These are phyloP conservation scores for Spea bombifrons DNA, from an alignment of 2,113 vertebrate species.

Conservation along the genomic window DNA sequence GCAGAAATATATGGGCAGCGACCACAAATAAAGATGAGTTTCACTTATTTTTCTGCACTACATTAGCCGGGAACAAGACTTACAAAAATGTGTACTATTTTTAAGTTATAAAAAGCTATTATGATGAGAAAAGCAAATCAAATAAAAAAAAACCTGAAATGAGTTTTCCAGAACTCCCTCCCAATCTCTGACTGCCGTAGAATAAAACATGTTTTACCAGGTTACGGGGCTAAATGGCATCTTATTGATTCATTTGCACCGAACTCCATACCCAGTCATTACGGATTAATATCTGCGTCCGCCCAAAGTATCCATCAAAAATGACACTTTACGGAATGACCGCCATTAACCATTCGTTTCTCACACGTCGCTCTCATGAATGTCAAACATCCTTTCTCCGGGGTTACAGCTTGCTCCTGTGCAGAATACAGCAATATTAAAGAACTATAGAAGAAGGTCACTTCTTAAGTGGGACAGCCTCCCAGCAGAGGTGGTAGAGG, in stretches of 20 bases:
- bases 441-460: background rate
- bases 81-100: too few species aligned
- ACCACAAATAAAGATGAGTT: too few species aligned
- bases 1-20: too few species aligned
- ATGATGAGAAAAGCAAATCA: background rate
- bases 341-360: background rate
- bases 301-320: conserved; percentile 7
- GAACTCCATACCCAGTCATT: conserved; percentile 9
- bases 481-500: too few species aligned
- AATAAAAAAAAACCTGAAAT: background rate
- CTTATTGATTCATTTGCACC: conserved; percentile 12
- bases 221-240: conserved; percentile 7
- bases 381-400: background rate
- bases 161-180: background rate
- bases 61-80: too few species aligned
- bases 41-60: too few species aligned
- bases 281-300: conserved; percentile 3
- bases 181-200: conserved; percentile 3
- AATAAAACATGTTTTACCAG: background rate
- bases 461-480: too few species aligned
- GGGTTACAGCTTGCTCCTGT: background rate
- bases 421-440: background rate
- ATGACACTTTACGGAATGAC: conserved; percentile 11
- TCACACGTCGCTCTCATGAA: background rate
- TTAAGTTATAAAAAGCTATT: too few species aligned